Evolutionary conservation across 2,797 vertebrate species (phyloP).

Genomic region (Gallinago nigripennis): DNA sequence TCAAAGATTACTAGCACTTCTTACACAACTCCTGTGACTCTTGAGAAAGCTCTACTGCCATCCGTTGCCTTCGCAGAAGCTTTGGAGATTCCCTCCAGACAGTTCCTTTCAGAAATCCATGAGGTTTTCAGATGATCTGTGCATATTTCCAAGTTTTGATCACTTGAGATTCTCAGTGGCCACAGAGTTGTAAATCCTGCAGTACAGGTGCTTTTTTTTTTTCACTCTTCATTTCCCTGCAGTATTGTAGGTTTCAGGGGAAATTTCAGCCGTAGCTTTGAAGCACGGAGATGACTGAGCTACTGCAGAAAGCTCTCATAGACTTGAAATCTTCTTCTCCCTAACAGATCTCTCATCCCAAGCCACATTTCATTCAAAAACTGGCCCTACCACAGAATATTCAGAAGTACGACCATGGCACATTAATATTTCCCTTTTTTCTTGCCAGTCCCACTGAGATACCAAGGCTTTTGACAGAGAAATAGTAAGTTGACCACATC

Average conservation of each 20-base stretch:
- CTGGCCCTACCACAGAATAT: not conserved
- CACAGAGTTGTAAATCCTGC: not conserved
- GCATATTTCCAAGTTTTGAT: not conserved
- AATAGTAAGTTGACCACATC: not conserved
- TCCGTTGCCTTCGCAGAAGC: not conserved
- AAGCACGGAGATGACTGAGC: not conserved
- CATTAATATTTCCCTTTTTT: not conserved
- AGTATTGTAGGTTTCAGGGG: not conserved
- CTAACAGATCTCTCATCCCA: not conserved
- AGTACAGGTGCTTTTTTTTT: not conserved
- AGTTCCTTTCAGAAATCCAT: not conserved
- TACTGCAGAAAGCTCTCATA: not conserved
- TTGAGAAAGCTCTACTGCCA: not conserved
- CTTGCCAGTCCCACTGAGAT: not conserved
- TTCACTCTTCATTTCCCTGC: not conserved
- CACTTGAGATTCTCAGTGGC: not conserved
- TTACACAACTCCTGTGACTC: not conserved
- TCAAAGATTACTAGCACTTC: not conserved
- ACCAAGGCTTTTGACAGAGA: not conserved
- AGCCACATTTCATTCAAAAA: not conserved
- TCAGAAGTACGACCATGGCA: not conserved
- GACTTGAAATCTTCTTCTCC: not conserved
- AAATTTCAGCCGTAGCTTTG: not conserved
- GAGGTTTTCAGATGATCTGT: not conserved
- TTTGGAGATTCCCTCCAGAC: not conserved